These are phyloP conservation scores for Euura lappo DNA, from an alignment of 1,140 invertebrate species.

Conservation along the genomic window DNA sequence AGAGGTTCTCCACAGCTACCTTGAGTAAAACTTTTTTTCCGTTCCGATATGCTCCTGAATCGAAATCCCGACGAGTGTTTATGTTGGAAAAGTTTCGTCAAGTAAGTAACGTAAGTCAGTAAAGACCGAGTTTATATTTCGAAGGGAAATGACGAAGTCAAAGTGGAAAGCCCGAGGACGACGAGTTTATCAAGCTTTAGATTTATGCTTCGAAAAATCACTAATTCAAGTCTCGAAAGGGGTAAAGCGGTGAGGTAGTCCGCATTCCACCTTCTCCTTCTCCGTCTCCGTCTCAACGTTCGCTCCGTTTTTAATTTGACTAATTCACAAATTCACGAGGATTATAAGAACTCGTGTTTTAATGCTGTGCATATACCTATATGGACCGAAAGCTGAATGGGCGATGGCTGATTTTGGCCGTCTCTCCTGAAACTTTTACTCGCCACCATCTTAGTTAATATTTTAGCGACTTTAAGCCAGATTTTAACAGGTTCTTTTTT, in stretches of 20 bases:
- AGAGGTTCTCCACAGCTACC: slow-evolving; percentile 21
- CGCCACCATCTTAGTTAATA: too few relatives aligned
- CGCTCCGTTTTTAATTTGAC: slow-evolving; percentile 8
- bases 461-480: too few relatives aligned
- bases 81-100: not conserved
- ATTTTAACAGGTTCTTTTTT: too few relatives aligned
- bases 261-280: not conserved
- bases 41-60: not conserved
- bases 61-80: not conserved
- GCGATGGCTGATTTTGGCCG: too few relatives aligned
- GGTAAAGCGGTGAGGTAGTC: slow-evolving; percentile 12
- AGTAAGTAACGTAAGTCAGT: not conserved
- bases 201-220: too few relatives aligned
- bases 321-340: not conserved
- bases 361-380: too few relatives aligned
- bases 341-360: not conserved
- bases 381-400: too few relatives aligned
- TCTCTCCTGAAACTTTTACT: too few relatives aligned
- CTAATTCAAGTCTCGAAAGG: too few relatives aligned
- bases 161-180: slow-evolving; percentile 27
- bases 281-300: not conserved
- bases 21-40: slow-evolving; percentile 9
- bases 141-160: slow-evolving; percentile 15
- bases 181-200: not conserved
- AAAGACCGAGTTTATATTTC: not conserved